Evolutionary conservation across 2,888 invertebrate genomes (phyloP).

Genomic region (Agrilus mali): DNA sequence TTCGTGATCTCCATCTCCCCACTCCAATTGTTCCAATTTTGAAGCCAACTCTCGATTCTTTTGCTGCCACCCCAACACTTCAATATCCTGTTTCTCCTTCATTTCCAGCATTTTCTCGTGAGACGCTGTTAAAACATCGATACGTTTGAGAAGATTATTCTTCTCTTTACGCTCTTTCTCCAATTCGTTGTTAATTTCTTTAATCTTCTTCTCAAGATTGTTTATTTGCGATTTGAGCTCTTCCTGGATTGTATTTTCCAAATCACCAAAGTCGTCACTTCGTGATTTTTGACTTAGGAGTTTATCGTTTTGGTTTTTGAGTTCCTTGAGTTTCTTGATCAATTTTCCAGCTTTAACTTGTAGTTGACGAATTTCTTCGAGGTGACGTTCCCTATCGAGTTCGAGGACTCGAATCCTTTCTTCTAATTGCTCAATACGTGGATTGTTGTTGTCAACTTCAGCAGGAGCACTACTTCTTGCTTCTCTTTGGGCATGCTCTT

Average conservation of each 20-base stretch:
- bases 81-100: constrained; percentile 70
- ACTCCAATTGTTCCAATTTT: constrained; percentile 47
- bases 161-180: constrained; percentile 55
- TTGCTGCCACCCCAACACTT: constrained; percentile 58
- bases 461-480: constrained; percentile 15
- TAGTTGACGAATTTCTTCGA: constrained; percentile 48
- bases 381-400: constrained; percentile 42
- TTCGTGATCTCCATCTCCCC: constrained; percentile 30
- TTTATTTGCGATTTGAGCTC: constrained; percentile 60
- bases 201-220: constrained; percentile 50
- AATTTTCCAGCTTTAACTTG: constrained; percentile 66
- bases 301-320: constrained; percentile 56
- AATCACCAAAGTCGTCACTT: constrained; percentile 27
- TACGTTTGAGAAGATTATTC: constrained; percentile 51
- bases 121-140: constrained; percentile 60
- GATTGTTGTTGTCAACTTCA: constrained; percentile 18
- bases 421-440: constrained; percentile 39
- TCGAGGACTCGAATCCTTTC: constrained; percentile 46
- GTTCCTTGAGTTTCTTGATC: constrained; percentile 72
- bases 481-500: constrained; percentile 30
- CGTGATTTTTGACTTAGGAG: constrained; percentile 37
- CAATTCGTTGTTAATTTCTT: constrained; percentile 43
- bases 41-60: constrained; percentile 57
- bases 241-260: constrained; percentile 69
- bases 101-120: constrained; percentile 68